These are phyloP conservation scores for Drosophila neonasuta DNA, from an alignment of 2,888 invertebrate genomes.

Conservation along the genomic window DNA sequence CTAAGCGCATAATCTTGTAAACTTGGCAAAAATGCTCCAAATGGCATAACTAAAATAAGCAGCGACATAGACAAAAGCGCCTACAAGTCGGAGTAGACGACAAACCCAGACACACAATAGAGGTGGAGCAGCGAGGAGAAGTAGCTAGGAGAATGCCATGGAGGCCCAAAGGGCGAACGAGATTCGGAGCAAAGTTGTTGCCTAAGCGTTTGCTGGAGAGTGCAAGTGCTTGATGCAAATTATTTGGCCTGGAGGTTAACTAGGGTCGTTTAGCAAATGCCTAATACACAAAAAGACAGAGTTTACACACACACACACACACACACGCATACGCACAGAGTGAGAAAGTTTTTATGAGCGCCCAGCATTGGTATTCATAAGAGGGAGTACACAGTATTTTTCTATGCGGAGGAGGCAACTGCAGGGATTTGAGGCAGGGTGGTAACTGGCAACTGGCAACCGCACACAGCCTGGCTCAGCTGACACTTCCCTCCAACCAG, in stretches of 20 bases:
- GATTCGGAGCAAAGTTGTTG: constrained; percentile 59
- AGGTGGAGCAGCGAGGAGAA: background rate
- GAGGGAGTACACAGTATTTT: constrained; percentile 64
- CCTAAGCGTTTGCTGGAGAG: constrained; percentile 52
- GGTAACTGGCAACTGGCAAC: constrained; percentile 13
- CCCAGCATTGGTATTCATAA: constrained; percentile 71
- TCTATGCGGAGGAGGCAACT: constrained; percentile 31
- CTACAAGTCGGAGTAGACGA: constrained; percentile 10
- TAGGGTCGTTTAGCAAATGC: constrained; percentile 77
- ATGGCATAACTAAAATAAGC: constrained; percentile 77
- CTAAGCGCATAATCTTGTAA: constrained; percentile 78
- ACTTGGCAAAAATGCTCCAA: constrained; percentile 72
- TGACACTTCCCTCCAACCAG: constrained; percentile 9
- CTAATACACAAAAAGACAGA: constrained; percentile 65
- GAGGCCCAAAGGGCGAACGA: constrained; percentile 56
- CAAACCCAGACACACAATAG: background rate
- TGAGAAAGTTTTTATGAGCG: constrained; percentile 62
- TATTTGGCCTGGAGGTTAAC: constrained; percentile 78
- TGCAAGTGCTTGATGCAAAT: constrained; percentile 77
- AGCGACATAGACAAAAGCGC: constrained; percentile 54
- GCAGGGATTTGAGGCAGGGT: constrained; percentile 18
- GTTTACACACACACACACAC: constrained; percentile 32
- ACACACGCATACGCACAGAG: constrained; percentile 22
- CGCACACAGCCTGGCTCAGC: constrained; percentile 30
- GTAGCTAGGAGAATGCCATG: constrained; percentile 26